Base-by-base conservation (phyloP, 1,140 invertebrate species). In the Littorina saxatilis region DNA sequence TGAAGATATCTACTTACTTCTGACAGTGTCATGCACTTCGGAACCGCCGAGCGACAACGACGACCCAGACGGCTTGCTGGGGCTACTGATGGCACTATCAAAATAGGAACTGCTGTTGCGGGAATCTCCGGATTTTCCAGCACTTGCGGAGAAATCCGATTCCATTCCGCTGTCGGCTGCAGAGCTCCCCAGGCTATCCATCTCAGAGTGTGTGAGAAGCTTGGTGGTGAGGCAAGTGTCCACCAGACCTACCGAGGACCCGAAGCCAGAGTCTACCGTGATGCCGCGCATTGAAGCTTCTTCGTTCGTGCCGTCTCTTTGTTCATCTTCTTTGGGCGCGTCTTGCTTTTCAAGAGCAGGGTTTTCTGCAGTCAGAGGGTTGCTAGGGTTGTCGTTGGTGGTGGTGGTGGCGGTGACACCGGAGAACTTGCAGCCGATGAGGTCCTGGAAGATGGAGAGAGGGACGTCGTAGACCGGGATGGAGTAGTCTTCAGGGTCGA, bases 391-490 rank as follows among this genome's bases (percentile, higher is more conserved):
- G 37, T 11, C 43, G 29, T 13, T 15, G 17, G 72, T 11, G 17
- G 32, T 47, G 20, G 66, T 27, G 9, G 23, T 32, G 35, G 55
- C 29, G n/a, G 72, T 27, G 20, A 29, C 68, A n/a, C n/a, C 35
- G 39, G 73, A 70, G 40, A 74, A 81, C 37, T 63, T 63, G 58
- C 80, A 81, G 47, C 81, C 81, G 40, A 43, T 73, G 11, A 79
- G 66, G 40, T 82, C 75, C 40, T 79, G 75, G 52, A 82, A 82
- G 35, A 79, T 73, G 55, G 43, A 52, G n/a, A 37, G 39, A 0
- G 81, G 81, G n/a, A 82, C 66, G 29, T 82, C 81, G 50, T 39
- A 79, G 7, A 70, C 63, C 2, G 76, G 81, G 35, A 82, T 82
- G 40, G 43, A 63, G 70, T 82, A 82, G 58, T 58, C 70, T 15